Conservation (phyloP, 2,797 vertebrate genomes). For the Gallinago stenura region DNA sequence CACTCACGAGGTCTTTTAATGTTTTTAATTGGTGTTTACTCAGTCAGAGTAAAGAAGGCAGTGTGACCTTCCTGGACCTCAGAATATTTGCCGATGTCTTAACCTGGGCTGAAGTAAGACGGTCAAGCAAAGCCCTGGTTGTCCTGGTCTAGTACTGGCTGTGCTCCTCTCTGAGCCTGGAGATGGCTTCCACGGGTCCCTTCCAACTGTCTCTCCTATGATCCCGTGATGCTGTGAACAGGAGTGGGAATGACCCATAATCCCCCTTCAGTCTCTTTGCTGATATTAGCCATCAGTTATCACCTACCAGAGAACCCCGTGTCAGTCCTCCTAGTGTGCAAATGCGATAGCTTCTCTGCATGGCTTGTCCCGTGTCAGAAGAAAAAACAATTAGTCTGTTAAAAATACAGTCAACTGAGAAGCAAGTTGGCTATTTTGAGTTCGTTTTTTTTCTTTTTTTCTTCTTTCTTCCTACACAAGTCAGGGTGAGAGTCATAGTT, state of each 20-base stretch:
- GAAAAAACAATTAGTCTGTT: conserved; percentile 28
- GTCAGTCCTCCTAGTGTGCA: neutral
- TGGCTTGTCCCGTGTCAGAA: neutral
- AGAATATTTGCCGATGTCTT: neutral
- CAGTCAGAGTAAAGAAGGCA: neutral
- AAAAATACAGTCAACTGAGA: neutral
- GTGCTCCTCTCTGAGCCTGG: neutral
- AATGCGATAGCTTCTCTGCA: neutral
- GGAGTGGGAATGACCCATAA: neutral
- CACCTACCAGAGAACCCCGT: neutral
- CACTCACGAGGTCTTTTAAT: rapidly evolving
- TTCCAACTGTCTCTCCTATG: neutral
- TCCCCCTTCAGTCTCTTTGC: neutral
- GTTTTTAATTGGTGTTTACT: neutral
- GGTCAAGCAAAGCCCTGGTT: neutral
- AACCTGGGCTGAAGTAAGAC: neutral
- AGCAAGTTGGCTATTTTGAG: neutral
- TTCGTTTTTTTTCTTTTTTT: neutral
- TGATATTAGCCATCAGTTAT: neutral
- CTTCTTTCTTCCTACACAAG: neutral
- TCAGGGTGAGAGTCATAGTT: neutral
- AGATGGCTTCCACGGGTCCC: neutral
- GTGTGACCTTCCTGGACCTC: neutral
- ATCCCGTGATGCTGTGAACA: neutral
- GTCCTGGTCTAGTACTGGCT: neutral